Conservation (phyloP, 2,113 vertebrate genomes). For the Tupaia chinensis region DNA sequence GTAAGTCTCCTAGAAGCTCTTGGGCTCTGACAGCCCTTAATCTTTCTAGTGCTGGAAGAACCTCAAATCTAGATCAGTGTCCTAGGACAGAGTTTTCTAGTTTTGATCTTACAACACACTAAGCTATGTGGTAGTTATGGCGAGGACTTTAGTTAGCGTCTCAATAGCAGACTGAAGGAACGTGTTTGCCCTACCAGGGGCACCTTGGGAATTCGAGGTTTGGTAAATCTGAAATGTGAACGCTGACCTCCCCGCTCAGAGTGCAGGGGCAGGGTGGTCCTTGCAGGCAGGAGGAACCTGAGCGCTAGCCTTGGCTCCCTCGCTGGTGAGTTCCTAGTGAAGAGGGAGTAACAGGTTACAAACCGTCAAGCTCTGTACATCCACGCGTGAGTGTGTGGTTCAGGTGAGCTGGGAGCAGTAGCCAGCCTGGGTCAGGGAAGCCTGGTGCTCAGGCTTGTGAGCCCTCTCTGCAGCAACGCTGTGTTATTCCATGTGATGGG, state of each 20-base stretch:
- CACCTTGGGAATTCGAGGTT: background rate
- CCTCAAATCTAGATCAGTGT: background rate
- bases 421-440: background rate
- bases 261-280: background rate
- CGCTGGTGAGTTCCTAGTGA: background rate
- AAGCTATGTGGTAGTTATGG: conserved; percentile 1
- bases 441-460: background rate
- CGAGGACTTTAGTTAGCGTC: background rate
- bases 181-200: background rate
- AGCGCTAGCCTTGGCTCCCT: background rate
- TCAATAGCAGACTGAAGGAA: background rate
- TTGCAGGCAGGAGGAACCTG: background rate
- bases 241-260: background rate
- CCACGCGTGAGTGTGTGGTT: background rate
- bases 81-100: background rate
- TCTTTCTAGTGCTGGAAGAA: conserved; percentile 44
- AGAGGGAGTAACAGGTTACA: background rate
- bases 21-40: background rate
- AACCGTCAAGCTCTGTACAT: background rate
- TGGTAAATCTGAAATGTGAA: background rate
- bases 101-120: background rate
- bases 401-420: background rate
- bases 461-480: background rate
- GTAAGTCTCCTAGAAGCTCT: conserved; percentile 8
- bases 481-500: background rate